phyloP scores from a whole-genome alignment of 2,113 vertebrate genomes.

The Syrrhaptes paradoxus region DNA sequence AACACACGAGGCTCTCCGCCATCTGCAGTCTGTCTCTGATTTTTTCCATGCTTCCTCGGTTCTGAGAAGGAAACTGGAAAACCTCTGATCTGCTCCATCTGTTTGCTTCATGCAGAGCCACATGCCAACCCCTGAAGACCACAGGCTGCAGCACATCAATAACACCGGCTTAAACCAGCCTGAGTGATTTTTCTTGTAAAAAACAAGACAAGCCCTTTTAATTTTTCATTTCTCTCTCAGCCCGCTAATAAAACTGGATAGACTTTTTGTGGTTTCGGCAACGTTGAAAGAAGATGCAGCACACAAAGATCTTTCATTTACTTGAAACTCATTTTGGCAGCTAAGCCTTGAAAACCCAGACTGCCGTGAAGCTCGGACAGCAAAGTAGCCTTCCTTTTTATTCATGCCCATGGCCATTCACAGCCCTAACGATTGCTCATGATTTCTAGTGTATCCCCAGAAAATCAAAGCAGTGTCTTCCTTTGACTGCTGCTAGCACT shows the following conservation, averaged over 20 bases:
- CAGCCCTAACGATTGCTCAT: neutral
- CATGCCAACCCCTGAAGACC: slow-evolving; percentile 3
- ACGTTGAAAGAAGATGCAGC: slow-evolving; percentile 28
- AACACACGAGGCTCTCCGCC: neutral
- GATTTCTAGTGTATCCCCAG: neutral
- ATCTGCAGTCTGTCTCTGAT: neutral
- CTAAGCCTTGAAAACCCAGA: slow-evolving; percentile 35
- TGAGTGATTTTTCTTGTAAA: slow-evolving; percentile 1
- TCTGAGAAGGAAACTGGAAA: slow-evolving; percentile 55
- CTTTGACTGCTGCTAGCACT: neutral
- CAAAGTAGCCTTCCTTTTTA: slow-evolving; percentile 26
- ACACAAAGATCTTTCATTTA: slow-evolving; percentile 42
- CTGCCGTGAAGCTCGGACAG: neutral
- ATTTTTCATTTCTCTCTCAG: slow-evolving; percentile 15
- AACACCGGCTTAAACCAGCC: slow-evolving; percentile 16
- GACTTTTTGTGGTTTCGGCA: neutral
- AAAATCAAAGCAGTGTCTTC: neutral
- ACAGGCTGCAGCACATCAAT: neutral
- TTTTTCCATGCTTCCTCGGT: neutral
- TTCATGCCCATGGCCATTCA: slow-evolving; percentile 26
- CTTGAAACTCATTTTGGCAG: slow-evolving; percentile 31
- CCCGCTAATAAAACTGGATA: neutral
- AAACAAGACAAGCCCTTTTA: slow-evolving; percentile 22
- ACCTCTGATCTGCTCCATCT: slow-evolving; percentile 51
- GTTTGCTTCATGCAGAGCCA: slow-evolving; percentile 20